Conservation (phyloP, 2,113 vertebrate genomes). For the Cryptomyrus ogoouensis region DNA sequence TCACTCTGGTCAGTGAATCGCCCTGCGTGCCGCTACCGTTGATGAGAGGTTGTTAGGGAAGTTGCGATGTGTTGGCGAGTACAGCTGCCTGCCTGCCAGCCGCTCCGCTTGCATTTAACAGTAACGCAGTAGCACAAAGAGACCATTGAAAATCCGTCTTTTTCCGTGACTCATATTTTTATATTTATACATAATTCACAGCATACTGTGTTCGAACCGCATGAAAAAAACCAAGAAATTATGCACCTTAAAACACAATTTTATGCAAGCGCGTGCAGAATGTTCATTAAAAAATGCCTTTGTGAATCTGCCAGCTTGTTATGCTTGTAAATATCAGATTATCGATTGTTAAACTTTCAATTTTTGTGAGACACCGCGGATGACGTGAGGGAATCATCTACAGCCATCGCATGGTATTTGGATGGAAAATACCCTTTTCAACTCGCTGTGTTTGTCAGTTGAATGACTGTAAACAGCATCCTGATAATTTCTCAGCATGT, state of each 20-base stretch:
- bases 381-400: not conserved
- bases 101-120: not conserved
- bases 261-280: not conserved
- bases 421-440: not conserved
- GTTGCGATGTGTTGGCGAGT: not conserved
- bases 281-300: not conserved
- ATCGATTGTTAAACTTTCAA: not conserved
- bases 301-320: not conserved
- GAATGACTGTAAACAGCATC: not conserved
- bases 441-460: not conserved
- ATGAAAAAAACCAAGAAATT: not conserved
- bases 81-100: not conserved
- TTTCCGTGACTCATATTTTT: not conserved
- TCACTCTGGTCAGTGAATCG: not conserved
- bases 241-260: not conserved
- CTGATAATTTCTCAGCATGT: not conserved
- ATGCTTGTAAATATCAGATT: not conserved
- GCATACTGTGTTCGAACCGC: not conserved
- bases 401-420: not conserved
- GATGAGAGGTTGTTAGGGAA: not conserved
- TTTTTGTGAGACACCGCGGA: not conserved
- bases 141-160: not conserved
- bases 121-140: not conserved
- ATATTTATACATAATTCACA: not conserved
- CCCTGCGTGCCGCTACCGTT: not conserved